phyloP scores from a whole-genome alignment of 2,888 invertebrate species.

The Andricus curvator region DNA sequence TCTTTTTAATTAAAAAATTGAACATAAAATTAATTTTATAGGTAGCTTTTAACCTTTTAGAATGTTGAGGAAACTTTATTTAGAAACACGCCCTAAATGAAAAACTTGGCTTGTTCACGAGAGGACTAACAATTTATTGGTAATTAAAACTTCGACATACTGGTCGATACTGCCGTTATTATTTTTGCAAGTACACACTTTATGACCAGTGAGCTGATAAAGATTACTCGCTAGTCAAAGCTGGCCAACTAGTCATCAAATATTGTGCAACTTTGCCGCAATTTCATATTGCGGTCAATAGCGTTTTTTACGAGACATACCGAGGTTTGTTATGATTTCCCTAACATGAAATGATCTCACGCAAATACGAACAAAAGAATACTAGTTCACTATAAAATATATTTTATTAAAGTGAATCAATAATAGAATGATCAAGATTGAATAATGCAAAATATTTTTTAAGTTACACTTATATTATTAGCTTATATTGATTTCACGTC shows the following conservation, averaged over 20 bases:
- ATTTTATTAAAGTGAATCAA: not conserved
- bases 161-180: conserved; percentile 33
- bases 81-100: not conserved
- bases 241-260: conserved; percentile 19
- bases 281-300: not conserved
- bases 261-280: conserved; percentile 9
- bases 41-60: not conserved
- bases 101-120: not conserved
- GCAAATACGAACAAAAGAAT: not conserved
- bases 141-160: conserved; percentile 35
- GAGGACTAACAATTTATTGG: conserved; percentile 14
- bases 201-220: conserved; percentile 30
- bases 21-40: not conserved
- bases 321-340: not conserved
- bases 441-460: not conserved
- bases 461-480: not conserved
- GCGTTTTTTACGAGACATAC: not conserved
- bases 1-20: not conserved
- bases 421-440: not conserved
- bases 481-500: not conserved
- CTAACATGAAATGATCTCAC: not conserved
- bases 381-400: not conserved
- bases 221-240: conserved; percentile 17
- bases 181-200: conserved; percentile 20
- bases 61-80: not conserved